A percentile compares a stretch with the other conserved stretches of the same genome.
Evolutionary conservation across 2,113 vertebrate genomes (phyloP).

Genomic region (Psittacus erithacus): DNA sequence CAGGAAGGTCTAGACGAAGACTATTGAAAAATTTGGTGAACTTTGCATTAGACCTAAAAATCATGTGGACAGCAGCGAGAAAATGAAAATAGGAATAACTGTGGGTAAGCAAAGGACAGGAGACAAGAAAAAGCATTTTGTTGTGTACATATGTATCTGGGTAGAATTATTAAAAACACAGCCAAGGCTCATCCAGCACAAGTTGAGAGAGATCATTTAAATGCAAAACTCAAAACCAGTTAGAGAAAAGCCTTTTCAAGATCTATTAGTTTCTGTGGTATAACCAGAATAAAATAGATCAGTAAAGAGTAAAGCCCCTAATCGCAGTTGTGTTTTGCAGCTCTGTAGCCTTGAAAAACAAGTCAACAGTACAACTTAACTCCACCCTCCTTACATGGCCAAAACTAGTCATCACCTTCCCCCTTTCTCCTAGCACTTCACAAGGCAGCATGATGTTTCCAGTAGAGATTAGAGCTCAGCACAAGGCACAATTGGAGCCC

Average conservation of each 20-base stretch:
- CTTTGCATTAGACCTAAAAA: not conserved
- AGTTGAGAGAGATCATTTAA: not conserved
- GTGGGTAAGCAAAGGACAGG: not conserved
- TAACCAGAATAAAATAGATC: not conserved
- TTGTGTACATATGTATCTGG: not conserved
- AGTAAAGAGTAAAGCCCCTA: not conserved
- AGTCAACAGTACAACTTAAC: not conserved
- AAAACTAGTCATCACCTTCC: not conserved
- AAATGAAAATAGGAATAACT: not conserved
- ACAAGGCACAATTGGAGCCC: not conserved
- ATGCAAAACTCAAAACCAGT: not conserved
- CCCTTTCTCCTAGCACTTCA: not conserved
- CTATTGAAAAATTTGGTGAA: not conserved
- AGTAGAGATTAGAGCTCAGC: not conserved
- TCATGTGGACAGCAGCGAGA: not conserved
- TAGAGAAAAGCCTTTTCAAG: not conserved
- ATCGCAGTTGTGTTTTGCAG: not conserved
- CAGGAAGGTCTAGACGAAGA: not conserved
- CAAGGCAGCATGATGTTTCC: not conserved
- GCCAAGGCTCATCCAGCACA: not conserved
- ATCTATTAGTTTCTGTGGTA: not conserved
- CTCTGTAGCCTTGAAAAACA: not conserved
- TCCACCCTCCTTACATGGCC: not conserved
- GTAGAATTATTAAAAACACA: not conserved
- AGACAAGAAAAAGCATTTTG: not conserved